Evolutionary conservation across 1,140 invertebrate genomes (phyloP).

Genomic region (Drosophila kepulauana): DNA sequence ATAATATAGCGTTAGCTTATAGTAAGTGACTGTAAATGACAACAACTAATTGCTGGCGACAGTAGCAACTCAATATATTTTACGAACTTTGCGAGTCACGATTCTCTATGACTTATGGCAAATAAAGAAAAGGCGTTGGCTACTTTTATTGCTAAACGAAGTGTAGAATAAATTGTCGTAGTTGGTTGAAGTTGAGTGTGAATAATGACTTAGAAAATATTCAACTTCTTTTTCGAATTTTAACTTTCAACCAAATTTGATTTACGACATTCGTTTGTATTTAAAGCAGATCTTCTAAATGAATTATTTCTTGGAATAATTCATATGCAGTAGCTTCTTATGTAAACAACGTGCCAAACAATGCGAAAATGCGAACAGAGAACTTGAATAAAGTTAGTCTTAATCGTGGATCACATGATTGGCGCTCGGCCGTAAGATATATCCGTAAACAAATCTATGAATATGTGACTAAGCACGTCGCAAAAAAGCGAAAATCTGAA

Average conservation of each 20-base stretch:
- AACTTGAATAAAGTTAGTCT: neutral
- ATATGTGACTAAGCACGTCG: constrained; percentile 28
- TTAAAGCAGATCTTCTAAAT: too few relatives aligned
- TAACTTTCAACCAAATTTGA: too few relatives aligned
- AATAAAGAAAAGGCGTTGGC: too few relatives aligned
- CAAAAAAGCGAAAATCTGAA: too few relatives aligned
- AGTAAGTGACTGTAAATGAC: neutral
- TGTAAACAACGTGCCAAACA: constrained; percentile 14
- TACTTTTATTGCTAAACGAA: too few relatives aligned
- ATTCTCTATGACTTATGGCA: neutral
- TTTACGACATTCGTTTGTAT: too few relatives aligned
- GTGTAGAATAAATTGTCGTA: neutral
- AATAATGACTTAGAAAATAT: too few relatives aligned
- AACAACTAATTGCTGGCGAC: neutral
- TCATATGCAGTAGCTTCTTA: neutral
- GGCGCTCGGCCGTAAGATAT: neutral
- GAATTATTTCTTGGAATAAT: neutral
- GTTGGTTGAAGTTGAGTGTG: too few relatives aligned
- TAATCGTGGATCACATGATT: constrained; percentile 11
- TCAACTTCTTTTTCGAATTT: too few relatives aligned
- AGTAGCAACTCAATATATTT: neutral
- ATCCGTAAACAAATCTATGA: constrained; percentile 30
- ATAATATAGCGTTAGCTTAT: neutral
- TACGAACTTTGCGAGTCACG: neutral
- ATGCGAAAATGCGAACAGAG: neutral